Evolutionary conservation across 30 jellyfish, hydroid and myxozoan species (phyloP).

Genomic region (Chironex yamaguchii): DNA sequence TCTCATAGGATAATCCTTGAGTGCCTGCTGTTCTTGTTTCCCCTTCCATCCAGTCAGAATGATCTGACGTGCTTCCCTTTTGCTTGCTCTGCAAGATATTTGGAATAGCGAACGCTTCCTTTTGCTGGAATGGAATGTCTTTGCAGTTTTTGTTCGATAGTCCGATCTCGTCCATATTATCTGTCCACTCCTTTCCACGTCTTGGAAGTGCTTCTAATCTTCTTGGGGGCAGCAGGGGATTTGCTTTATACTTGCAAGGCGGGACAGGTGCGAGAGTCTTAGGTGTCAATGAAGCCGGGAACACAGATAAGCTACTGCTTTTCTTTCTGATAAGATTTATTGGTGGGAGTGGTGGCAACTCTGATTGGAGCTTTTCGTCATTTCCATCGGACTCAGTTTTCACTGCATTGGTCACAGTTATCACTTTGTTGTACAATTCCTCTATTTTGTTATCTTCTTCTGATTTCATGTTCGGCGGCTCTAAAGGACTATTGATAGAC

Average conservation of each 20-base stretch:
- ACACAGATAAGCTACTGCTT: not conserved
- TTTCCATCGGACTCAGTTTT: not conserved
- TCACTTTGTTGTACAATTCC: not conserved
- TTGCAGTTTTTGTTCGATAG: too few species aligned
- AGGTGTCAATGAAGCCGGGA: not conserved
- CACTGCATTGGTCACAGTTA: not conserved
- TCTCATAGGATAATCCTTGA: too few species aligned
- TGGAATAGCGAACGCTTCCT: too few species aligned
- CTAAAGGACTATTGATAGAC: not conserved
- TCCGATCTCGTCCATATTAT: too few species aligned
- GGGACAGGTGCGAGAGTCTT: too few species aligned
- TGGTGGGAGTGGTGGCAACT: not conserved
- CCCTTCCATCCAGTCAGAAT: too few species aligned
- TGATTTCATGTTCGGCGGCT: not conserved
- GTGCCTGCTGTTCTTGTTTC: too few species aligned
- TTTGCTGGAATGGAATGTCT: too few species aligned
- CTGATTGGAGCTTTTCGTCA: not conserved
- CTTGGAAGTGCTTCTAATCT: not conserved
- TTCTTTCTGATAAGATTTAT: too few species aligned
- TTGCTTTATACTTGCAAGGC: not conserved
- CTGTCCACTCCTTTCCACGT: too few species aligned
- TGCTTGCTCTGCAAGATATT: too few species aligned
- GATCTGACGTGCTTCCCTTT: too few species aligned
- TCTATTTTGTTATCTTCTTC: not conserved
- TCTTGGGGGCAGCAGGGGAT: not conserved